Conservation (phyloP, 2,797 vertebrate genomes). For the Oophaga sylvatica region DNA sequence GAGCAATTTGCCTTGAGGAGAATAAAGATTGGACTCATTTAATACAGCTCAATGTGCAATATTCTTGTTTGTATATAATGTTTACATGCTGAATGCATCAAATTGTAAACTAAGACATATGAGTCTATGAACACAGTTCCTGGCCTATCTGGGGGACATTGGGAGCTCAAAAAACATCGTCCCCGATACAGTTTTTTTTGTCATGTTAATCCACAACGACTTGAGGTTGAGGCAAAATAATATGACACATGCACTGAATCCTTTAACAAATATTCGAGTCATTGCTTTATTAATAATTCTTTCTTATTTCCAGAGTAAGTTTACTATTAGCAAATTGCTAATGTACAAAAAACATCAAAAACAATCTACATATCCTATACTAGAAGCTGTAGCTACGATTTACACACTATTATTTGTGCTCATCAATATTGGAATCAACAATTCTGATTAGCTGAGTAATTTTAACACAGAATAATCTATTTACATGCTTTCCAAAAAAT, state of each 20-base stretch:
- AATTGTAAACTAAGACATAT: not conserved
- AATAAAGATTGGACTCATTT: slow-evolving; percentile 10
- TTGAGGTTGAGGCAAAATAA: not conserved
- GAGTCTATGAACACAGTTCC: not conserved
- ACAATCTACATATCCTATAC: no score
- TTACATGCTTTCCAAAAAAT: no score
- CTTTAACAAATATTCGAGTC: not conserved
- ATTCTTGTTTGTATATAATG: not conserved
- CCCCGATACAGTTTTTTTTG: not conserved
- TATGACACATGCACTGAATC: not conserved
- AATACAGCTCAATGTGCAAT: not conserved
- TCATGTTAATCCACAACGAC: not conserved
- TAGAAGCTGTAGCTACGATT: no score
- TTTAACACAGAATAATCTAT: no score
- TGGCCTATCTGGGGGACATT: not conserved
- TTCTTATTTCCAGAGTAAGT: no score
- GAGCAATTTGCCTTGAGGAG: slow-evolving; percentile 29
- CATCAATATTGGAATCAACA: no score
- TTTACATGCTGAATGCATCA: not conserved
- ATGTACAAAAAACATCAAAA: no score
- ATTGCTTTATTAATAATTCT: not conserved
- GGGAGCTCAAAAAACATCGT: not conserved
- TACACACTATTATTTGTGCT: no score
- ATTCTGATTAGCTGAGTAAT: no score
- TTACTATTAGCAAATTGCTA: no score